phyloP scores from a whole-genome alignment of 2,888 invertebrate genomes.

The Artemia sinica region DNA sequence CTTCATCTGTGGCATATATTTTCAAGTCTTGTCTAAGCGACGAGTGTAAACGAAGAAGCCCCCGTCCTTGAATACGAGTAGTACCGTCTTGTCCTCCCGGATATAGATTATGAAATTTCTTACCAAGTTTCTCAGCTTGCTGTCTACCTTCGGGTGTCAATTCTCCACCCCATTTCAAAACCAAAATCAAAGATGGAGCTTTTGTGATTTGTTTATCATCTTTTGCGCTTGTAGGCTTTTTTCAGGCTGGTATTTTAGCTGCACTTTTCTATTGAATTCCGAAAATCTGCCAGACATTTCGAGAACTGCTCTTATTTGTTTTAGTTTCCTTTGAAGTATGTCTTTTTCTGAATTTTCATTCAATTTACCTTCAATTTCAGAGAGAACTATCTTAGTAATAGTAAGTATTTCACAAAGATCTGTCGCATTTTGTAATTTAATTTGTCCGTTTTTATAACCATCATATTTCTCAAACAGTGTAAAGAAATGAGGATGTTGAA shows the following conservation, averaged over 20 bases:
- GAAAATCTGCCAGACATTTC: conserved; percentile 94
- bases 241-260: conserved; percentile 95
- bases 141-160: conserved; percentile 91
- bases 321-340: no score
- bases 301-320: conserved; percentile 18
- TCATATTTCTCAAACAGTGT: conserved; percentile 95
- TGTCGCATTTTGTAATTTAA: no score
- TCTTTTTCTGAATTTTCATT: no score
- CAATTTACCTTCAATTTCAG: no score
- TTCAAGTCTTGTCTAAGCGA: no score
- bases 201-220: no score
- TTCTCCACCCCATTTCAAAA: conserved; percentile 98
- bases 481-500: conserved; percentile 91
- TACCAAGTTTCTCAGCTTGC: conserved; percentile 89
- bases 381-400: no score
- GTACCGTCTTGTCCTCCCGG: conserved; percentile 65
- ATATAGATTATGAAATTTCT: conserved; percentile 97
- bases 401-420: no score
- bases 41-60: no score
- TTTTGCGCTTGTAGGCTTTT: conserved; percentile 46
- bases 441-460: no score
- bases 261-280: conserved; percentile 97
- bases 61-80: no score
- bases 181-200: conserved; percentile 76
- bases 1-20: no score